These are phyloP conservation scores for Lithosia quadra DNA, from an alignment of 2,888 invertebrate species.

Conservation along the genomic window DNA sequence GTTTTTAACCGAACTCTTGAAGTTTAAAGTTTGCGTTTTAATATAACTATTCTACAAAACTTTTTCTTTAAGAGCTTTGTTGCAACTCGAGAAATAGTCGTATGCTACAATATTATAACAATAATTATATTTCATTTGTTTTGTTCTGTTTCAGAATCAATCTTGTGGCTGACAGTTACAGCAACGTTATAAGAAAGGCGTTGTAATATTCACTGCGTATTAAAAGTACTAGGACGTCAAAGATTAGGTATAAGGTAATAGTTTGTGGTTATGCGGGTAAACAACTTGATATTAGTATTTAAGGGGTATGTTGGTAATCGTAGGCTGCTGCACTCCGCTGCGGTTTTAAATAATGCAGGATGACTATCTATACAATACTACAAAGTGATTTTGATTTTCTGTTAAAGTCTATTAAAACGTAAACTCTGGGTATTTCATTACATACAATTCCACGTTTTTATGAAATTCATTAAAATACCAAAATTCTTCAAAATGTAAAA, in stretches of 20 bases:
- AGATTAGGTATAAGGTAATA: not conserved
- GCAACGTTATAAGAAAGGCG: constrained; percentile 44
- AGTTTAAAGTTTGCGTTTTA: no score
- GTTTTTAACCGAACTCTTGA: no score
- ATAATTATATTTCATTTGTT: not conserved
- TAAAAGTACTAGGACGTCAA: no score
- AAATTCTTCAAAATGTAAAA: no score
- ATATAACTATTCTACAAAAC: not conserved
- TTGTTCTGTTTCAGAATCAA: constrained; percentile 63
- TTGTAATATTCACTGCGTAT: constrained; percentile 19
- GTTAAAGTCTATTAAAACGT: no score
- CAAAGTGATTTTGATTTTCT: no score
- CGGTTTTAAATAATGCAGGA: no score
- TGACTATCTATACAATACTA: no score
- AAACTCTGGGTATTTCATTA: no score
- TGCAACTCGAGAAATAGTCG: not conserved
- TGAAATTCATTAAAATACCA: no score
- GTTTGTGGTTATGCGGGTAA: constrained; percentile 3
- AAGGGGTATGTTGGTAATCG: not conserved
- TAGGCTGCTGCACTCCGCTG: not conserved
- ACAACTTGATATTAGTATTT: not conserved
- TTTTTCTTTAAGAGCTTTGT: not conserved
- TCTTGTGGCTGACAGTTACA: constrained; percentile 54
- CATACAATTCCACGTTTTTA: no score
- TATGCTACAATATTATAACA: not conserved